Evolutionary conservation across 2,888 invertebrate species (phyloP).

Genomic region (Petrolisthes cinctipes): DNA sequence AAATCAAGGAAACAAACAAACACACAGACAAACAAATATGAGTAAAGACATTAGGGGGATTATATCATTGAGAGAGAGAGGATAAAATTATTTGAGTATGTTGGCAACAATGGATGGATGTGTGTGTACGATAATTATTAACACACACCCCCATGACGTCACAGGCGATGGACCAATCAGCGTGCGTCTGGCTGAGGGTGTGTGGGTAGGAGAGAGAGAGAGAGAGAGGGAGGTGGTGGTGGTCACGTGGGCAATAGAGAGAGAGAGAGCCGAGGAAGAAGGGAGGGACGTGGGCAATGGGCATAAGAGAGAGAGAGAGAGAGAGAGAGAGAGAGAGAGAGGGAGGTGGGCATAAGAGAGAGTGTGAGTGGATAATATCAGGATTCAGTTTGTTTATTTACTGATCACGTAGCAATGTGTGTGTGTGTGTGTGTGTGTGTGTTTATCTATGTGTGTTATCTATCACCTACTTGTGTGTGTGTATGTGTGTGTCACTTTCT

Average conservation of each 20-base stretch:
- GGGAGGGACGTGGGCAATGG: not conserved
- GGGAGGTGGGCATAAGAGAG: not conserved
- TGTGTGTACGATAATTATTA: not conserved
- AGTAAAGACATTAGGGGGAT: not conserved
- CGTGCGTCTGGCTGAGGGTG: not conserved
- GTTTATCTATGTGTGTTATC: no score
- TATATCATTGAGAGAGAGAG: not conserved
- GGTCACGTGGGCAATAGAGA: not conserved
- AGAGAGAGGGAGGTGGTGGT: not conserved
- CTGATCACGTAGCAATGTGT: no score
- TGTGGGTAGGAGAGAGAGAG: slow-evolving; percentile 17
- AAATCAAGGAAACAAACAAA: not conserved
- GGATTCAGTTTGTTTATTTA: not conserved
- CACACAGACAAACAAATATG: not conserved
- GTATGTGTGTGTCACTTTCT: no score
- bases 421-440: no score
- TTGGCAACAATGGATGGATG: not conserved
- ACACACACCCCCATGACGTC: not conserved
- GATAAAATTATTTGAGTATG: not conserved
- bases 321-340: slow-evolving; percentile 28
- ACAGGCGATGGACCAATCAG: no score
- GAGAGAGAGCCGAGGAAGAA: not conserved
- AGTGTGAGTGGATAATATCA: not conserved
- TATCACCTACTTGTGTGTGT: no score
- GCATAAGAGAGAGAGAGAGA: not conserved